A percentile compares a stretch with the other conserved stretches of the same genome.
Evolutionary conservation across 2,113 vertebrate genomes (phyloP).

Genomic region (Tachysurus vachellii): DNA sequence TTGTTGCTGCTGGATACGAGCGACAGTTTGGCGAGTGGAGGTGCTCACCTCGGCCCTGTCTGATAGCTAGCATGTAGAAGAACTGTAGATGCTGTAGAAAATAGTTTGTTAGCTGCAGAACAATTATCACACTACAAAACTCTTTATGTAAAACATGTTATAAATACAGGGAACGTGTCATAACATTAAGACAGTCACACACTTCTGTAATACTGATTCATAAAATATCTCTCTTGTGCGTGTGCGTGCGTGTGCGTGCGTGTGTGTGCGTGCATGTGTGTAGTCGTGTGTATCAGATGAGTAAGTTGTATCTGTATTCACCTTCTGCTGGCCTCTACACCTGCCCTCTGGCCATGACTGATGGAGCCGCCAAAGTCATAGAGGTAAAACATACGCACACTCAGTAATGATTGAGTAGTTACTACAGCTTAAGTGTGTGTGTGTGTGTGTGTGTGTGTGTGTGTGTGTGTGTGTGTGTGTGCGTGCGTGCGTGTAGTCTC

Average conservation of each 20-base stretch:
- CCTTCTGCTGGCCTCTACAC: conserved; percentile 76
- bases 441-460: neutral
- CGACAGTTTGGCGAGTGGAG: conserved; percentile 75
- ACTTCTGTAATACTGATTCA: too few species aligned
- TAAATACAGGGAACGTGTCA: too few species aligned
- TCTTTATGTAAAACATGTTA: neutral
- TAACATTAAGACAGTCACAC: too few species aligned
- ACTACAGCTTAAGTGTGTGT: neutral
- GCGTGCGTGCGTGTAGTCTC: conserved; percentile 65
- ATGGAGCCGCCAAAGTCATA: conserved; percentile 86
- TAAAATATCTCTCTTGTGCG: neutral
- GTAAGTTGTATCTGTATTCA: conserved; percentile 81
- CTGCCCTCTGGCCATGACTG: conserved; percentile 86
- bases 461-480: conserved; percentile 5
- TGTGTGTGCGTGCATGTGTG: conserved; percentile 46
- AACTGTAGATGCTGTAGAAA: neutral
- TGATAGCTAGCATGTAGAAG: neutral
- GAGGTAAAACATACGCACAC: conserved; percentile 64
- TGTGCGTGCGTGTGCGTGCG: conserved; percentile 26
- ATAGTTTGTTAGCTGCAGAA: neutral
- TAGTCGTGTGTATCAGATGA: conserved; percentile 83
- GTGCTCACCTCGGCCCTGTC: conserved; percentile 50
- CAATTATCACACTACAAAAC: neutral
- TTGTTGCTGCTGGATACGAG: conserved; percentile 78
- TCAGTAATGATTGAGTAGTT: neutral